phyloP scores from a whole-genome alignment of 2,797 vertebrate species.

The Sebastes cheni region DNA sequence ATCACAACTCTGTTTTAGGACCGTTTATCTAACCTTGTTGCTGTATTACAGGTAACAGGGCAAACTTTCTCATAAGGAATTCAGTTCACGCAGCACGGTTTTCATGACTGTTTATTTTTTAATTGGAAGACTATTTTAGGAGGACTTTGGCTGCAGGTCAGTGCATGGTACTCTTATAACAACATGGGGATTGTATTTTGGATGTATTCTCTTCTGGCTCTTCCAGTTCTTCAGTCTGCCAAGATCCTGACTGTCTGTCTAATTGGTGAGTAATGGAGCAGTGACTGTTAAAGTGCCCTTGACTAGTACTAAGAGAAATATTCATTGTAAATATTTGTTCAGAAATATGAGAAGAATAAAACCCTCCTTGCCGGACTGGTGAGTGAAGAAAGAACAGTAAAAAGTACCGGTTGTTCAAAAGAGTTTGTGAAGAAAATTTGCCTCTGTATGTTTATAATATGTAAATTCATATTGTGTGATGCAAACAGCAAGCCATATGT shows the following conservation, averaged over 20 bases:
- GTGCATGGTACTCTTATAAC: constrained; percentile 2
- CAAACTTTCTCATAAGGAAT: not conserved
- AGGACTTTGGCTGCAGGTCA: constrained; percentile 28
- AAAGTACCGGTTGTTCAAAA: not conserved
- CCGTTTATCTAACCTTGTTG: not conserved
- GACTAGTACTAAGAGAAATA: not conserved
- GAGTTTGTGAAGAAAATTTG: not conserved
- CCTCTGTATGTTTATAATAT: not conserved
- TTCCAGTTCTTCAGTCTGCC: constrained; percentile 67
- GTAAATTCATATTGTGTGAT: not conserved
- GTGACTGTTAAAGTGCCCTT: not conserved
- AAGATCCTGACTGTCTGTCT: constrained; percentile 73
- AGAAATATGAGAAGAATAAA: not conserved
- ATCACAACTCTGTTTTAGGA: not conserved
- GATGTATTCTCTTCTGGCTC: constrained; percentile 60
- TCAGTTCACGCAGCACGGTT: not conserved
- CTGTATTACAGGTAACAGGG: not conserved
- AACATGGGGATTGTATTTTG: constrained; percentile 60
- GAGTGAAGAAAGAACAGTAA: not conserved
- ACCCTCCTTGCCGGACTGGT: not conserved
- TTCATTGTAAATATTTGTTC: not conserved
- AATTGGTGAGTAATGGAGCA: constrained; percentile 69
- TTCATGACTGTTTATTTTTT: constrained; percentile 24
- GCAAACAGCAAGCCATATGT: not conserved
- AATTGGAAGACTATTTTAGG: constrained; percentile 21